These are phyloP conservation scores for Encarsia formosa DNA, from an alignment of 2,888 invertebrate genomes.

Conservation along the genomic window DNA sequence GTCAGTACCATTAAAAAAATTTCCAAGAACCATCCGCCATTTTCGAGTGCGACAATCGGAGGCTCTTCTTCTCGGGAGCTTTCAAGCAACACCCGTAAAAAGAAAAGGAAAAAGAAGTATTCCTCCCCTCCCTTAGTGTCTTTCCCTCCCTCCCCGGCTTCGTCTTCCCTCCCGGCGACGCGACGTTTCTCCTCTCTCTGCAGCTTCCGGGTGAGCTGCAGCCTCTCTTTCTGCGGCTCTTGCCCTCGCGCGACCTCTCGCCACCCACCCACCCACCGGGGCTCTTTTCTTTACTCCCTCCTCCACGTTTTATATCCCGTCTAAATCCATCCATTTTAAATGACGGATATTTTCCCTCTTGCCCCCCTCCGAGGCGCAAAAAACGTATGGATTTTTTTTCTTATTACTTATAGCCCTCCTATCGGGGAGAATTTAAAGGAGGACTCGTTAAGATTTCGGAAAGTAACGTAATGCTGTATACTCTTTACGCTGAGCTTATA, in stretches of 20 bases:
- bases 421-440: too few species aligned
- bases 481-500: too few species aligned
- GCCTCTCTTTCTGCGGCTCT: background rate
- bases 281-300: background rate
- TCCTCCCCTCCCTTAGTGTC: too few species aligned
- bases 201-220: background rate
- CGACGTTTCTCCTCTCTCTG: conserved; percentile 5
- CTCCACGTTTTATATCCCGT: conserved; percentile 45
- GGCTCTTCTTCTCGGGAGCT: background rate
- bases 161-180: conserved; percentile 26
- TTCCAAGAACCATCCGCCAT: too few species aligned
- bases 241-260: conserved; percentile 14
- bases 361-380: background rate
- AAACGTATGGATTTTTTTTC: conserved; percentile 46
- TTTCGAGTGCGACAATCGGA: conserved; percentile 7
- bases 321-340: conserved; percentile 51
- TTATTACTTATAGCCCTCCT: too few species aligned
- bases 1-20: too few species aligned
- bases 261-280: conserved; percentile 34
- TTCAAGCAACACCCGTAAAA: too few species aligned
- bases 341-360: conserved; percentile 47
- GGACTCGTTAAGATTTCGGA: too few species aligned
- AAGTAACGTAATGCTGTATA: too few species aligned
- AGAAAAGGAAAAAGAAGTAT: conserved; percentile 12
- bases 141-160: conserved; percentile 19